These are phyloP conservation scores for Lycaon pictus DNA, from an alignment of 2,113 vertebrate species.

Conservation along the genomic window DNA sequence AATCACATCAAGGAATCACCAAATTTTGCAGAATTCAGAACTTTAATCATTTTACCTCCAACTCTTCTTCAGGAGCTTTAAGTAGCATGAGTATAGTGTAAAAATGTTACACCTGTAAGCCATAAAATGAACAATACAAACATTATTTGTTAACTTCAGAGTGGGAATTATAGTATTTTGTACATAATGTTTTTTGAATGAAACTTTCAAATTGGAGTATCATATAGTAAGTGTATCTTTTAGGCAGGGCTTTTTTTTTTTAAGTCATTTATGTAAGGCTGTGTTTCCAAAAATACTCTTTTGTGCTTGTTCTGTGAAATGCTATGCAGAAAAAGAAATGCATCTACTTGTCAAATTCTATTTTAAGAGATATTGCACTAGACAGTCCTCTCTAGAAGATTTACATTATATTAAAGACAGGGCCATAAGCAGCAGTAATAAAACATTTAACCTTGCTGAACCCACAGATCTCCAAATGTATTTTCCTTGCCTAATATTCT, in stretches of 20 bases:
- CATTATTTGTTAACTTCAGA: background rate
- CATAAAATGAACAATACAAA: slow-evolving; percentile 50
- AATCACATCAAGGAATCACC: slow-evolving; percentile 23
- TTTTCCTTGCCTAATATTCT: background rate
- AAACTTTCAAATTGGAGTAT: slow-evolving; percentile 38
- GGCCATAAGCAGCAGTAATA: background rate
- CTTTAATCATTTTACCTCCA: slow-evolving; percentile 58
- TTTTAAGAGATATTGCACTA: background rate
- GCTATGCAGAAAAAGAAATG: background rate
- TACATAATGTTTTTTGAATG: background rate
- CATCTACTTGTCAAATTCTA: background rate
- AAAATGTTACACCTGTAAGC: slow-evolving; percentile 15
- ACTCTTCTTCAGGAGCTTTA: slow-evolving; percentile 33
- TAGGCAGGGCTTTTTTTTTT: background rate
- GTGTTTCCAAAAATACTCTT: slow-evolving; percentile 6
- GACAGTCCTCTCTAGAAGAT: background rate
- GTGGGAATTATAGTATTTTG: background rate
- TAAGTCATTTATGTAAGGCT: background rate
- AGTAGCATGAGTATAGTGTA: slow-evolving; percentile 7
- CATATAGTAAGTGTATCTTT: background rate
- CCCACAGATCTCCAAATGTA: background rate
- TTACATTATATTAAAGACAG: background rate
- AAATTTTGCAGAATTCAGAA: slow-evolving; percentile 52
- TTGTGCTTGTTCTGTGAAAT: background rate
- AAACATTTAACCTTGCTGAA: background rate